phyloP scores from a whole-genome alignment of 1,140 invertebrate species.

The Grapholita molesta region DNA sequence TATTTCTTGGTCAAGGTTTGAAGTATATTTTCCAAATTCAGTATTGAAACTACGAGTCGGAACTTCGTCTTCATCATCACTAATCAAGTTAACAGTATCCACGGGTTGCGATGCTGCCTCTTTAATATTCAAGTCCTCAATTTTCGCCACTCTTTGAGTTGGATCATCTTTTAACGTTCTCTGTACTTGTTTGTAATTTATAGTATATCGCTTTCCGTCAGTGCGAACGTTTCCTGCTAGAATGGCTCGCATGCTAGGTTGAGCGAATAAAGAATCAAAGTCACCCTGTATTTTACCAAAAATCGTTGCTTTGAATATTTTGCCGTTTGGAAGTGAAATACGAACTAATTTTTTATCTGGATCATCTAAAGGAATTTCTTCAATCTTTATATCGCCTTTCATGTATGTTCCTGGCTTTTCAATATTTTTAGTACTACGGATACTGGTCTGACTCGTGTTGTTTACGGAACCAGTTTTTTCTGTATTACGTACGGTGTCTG shows the following conservation, averaged over 20 bases:
- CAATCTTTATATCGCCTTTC: constrained; percentile 17
- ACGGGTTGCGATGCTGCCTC: constrained; percentile 7
- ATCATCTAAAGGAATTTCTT: constrained; percentile 28
- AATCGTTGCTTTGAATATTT: constrained; percentile 52
- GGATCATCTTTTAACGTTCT: constrained; percentile 16
- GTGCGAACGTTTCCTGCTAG: constrained; percentile 38
- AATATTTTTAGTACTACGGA: neutral
- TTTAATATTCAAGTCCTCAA: constrained; percentile 6
- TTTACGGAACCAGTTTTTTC: neutral
- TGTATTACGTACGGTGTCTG: neutral
- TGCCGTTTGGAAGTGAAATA: constrained; percentile 54
- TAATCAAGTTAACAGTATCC: constrained; percentile 60
- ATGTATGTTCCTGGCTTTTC: neutral
- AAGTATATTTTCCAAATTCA: constrained; percentile 49
- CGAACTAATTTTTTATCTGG: constrained; percentile 42
- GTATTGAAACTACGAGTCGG: constrained; percentile 35
- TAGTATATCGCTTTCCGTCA: constrained; percentile 42
- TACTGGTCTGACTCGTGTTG: neutral
- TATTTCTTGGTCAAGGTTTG: constrained; percentile 29
- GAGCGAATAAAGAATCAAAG: constrained; percentile 46
- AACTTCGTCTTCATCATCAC: constrained; percentile 57
- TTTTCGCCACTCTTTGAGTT: constrained; percentile 25
- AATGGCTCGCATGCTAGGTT: constrained; percentile 42
- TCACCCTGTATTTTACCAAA: constrained; percentile 44
- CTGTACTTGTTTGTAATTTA: constrained; percentile 53